phyloP scores from a whole-genome alignment of 2,797 vertebrate genomes.

The Scomberomorus guttatus region DNA sequence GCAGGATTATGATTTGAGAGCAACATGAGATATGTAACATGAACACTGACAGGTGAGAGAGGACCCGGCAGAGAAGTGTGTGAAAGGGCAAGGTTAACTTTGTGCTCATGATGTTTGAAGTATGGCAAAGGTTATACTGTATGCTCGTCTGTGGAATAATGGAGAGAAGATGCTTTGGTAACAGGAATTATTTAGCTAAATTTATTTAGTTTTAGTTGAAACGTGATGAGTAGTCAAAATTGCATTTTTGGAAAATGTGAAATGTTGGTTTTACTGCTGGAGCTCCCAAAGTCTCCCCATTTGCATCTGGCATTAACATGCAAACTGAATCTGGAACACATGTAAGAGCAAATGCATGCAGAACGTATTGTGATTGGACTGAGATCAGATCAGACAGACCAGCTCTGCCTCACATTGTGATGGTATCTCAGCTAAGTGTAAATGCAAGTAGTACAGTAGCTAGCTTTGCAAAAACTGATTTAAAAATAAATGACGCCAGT shows the following conservation, averaged over 20 bases:
- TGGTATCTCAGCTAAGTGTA: too few species aligned
- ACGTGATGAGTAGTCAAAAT: neutral
- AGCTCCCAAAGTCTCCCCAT: too few species aligned
- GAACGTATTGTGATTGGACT: too few species aligned
- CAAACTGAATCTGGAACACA: too few species aligned
- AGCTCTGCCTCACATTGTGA: too few species aligned
- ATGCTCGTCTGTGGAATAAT: neutral
- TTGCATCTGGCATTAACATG: too few species aligned
- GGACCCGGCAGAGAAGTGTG: slow-evolving; percentile 11
- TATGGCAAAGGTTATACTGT: neutral
- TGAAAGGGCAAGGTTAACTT: slow-evolving; percentile 41
- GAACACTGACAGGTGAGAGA: slow-evolving; percentile 32
- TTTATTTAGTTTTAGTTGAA: too few species aligned
- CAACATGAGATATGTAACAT: slow-evolving; percentile 51
- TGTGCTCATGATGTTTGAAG: slow-evolving; percentile 23
- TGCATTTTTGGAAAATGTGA: neutral
- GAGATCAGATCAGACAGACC: too few species aligned
- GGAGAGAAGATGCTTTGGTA: neutral
- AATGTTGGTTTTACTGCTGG: neutral
- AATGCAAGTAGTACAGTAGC: too few species aligned
- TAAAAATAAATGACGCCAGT: too few species aligned
- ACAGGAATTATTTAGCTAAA: neutral
- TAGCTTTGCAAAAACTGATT: too few species aligned
- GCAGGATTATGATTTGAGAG: slow-evolving; percentile 51
- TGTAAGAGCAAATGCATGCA: too few species aligned